Conservation (phyloP, 2,113 vertebrate genomes). For the Cynopterus brachyotis region DNA sequence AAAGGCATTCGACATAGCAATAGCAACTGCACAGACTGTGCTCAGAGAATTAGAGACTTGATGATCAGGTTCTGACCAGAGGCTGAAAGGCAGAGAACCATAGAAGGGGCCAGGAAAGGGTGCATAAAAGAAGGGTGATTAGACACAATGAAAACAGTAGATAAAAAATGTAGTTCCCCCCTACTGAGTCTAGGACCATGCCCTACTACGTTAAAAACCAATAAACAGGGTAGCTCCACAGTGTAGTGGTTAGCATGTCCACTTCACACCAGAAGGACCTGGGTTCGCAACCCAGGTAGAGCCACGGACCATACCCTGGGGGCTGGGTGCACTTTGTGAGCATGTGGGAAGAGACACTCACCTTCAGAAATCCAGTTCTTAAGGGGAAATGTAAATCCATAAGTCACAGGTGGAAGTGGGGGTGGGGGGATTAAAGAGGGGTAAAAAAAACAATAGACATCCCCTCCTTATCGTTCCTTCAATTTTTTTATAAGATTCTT, state of each 20-base stretch:
- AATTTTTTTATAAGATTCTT: slow-evolving; percentile 41
- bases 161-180: not conserved
- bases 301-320: no score
- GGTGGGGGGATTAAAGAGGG: no score
- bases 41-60: not conserved
- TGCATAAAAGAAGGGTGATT: not conserved
- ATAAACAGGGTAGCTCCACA: not conserved
- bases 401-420: no score
- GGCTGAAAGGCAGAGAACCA: not conserved
- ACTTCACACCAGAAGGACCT: no score
- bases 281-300: no score
- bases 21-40: not conserved
- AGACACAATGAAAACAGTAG: not conserved
- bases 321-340: no score
- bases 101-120: not conserved
- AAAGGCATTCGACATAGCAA: not conserved
- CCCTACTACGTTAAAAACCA: not conserved
- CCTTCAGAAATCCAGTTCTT: no score
- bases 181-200: not conserved
- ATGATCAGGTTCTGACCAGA: not conserved
- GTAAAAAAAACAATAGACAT: not conserved
- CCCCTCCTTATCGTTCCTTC: not conserved
- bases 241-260: no score
- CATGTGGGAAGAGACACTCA: no score
- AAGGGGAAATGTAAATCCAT: no score